phyloP scores from a whole-genome alignment of 2,797 vertebrate genomes.

The Florisuga fusca region DNA sequence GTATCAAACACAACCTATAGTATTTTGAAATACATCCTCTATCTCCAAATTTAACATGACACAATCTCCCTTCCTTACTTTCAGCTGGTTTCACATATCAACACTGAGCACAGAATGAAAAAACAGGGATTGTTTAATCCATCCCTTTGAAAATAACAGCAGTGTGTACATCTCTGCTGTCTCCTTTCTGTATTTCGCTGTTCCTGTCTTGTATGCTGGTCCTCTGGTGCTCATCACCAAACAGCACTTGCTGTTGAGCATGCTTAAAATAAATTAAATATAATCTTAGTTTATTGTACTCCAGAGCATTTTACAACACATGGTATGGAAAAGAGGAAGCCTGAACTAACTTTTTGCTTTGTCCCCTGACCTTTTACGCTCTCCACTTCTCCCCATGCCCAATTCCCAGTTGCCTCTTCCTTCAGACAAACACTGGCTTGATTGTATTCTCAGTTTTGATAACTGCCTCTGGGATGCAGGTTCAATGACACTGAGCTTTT shows the following conservation, averaged over 20 bases:
- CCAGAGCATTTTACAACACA: background rate
- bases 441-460: background rate
- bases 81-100: background rate
- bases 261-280: background rate
- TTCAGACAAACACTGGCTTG: background rate
- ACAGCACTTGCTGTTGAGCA: rapidly evolving
- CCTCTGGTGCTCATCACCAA: background rate
- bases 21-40: background rate
- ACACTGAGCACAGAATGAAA: background rate
- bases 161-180: rapidly evolving
- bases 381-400: rapidly evolving
- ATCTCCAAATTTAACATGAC: background rate
- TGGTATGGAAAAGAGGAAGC: background rate
- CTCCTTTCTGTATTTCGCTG: background rate
- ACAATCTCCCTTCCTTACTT: background rate
- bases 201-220: background rate
- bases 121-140: background rate
- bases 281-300: background rate
- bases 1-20: background rate
- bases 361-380: background rate
- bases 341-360: background rate
- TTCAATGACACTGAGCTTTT: background rate
- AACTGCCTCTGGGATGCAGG: background rate
- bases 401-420: background rate
- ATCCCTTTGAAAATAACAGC: background rate